Base-by-base conservation (phyloP, 2,888 invertebrate species). In the Torymus tubicola region DNA sequence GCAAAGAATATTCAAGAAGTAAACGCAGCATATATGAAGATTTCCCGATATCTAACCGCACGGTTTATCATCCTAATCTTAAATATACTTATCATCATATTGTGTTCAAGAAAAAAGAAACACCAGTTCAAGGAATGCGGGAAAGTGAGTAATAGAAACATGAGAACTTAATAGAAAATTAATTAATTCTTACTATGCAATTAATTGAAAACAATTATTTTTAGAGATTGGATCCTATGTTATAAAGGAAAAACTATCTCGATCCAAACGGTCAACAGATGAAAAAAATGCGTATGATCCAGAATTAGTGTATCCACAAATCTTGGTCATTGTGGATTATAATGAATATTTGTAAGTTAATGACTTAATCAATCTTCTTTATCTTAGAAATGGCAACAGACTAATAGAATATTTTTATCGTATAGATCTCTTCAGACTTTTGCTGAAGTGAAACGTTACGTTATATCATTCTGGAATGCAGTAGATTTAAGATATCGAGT, bases 381-480 rank as follows among this genome's bases (percentile, higher is more conserved):
- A 31, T 31, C 31, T 31, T 0, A 1, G 31, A 31, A 31, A 31
- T 31, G 31, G 31, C 2, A 31, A 31, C 3, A 31, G 31, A 2
- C 31, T 31, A 31, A 31, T 31, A 31, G 31, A 8, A 31, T 31
- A 31, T 31, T 3, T 31, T 31, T 31, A 42, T 73, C 16, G 65
- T 80, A 12, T 64, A 88, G 88, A 61, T 76, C 82, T 73, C 72
- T 87, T 2, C 84, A 85, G 2, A 76, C 67, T 72, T n/a, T 86
- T 0, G 80, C 84, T 21, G 85, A 84, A 65, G 81, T 86, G 0
- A 82, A 84, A 50, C 81, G 82, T 65, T 89, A 89, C 73, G 71
- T 88, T 18, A 50, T 88, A 11, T 84, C 89, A 1, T 89, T 87
- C 67, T 89, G 88, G 88, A 87, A 89, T 72, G 89, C 86, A 11